Base-by-base conservation (phyloP, 1,140 invertebrate species). In the Hesperophylax magnus region DNA sequence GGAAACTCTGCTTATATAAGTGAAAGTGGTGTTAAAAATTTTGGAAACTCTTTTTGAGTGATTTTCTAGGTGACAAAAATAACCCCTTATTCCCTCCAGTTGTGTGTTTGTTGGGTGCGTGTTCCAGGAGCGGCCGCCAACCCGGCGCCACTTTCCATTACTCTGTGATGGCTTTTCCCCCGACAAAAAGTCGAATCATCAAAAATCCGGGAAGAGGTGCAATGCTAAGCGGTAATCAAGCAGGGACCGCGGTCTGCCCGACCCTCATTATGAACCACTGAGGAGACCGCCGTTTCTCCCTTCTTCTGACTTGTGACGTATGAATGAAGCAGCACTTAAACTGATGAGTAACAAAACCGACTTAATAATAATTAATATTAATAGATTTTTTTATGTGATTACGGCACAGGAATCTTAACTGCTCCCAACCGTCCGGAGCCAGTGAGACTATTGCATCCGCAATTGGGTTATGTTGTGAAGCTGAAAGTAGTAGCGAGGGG, bases 101-200 rank as follows among this genome's bases (percentile, higher is more conserved):
- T n/a, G 18, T 52, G 9, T 24, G 67, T 11, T 53, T 47, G 39
- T 9, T 14, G 58, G 22, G 52, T 79, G 81, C 81, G 81, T 82
- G 81, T 75, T 82, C 77, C 78, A 74, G 78, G 75, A 82, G 78
- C 67, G n/a, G 85, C 86, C 88, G 88, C 85, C 89, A 81, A 82
- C 67, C 75, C 84, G 89, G 88, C 89, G 88, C 89, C 88, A 86
- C 78, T 79, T 82, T 79, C 85, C 88, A 88, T 89, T 89, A 90
- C 86, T 87, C 85, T 85, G 86, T 89, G 89, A 90, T 90, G 88
- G 88, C 88, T 88, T 82, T 89, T 90, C 90, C 89, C 88, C 88
- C 87, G 88, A 47, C 54, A 75, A 78, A 78, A 79, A 74, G 34
- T 67, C 67, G 74, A 80, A 82, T 67, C 22, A 18, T 74, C 72